Evolutionary conservation across 1,140 invertebrate genomes (phyloP), one percentile per base, ranked within the genome.

Genomic region (Laodelphax striatellus): DNA sequence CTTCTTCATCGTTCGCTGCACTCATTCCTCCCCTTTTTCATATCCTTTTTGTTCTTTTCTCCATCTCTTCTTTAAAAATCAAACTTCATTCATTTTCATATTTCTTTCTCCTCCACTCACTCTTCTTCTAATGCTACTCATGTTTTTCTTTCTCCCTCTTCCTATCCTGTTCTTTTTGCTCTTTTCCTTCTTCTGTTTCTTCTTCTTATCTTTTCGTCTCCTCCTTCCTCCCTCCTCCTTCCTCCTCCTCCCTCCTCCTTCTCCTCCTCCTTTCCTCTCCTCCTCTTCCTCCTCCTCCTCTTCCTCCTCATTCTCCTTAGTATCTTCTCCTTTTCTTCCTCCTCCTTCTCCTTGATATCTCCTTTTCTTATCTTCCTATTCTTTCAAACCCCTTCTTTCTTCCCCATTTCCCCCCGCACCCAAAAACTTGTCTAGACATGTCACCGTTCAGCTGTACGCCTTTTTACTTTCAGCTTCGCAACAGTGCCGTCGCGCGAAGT

Each of bases 301-400:
- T 53, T 34, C 38, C n/a, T 14, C 17, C 54, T 42, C n/a, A n/a
- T n/a, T n/a, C 28, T 38, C 14, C 28, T n/a, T n/a, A n/a, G n/a
- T n/a, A n/a, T n/a, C n/a, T 55, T 38, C 44, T 55, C 50, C 16
- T 41, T 42, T 43, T 44, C 42, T 55, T 43, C 13, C 60, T 31
- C 42, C 6, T 52, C 22, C 60, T 17, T 22, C 28, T 42, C 61
- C 38, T 46, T 34, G 9, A 55, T 22, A 22, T 42, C 43, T 57
- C 60, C 41, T 52, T 43, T 24, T 44, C 55, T 24, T 6, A 28
- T 34, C 56, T 41, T 44, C 34, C 19, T 52, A 24, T n/a, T 41
- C 56, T 38, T 52, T 5, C 61, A 24, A 28, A 14, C 43, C 38
- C 5, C 38, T 52, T 19, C n/a, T 38, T 13, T 22, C 19, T n/a